These are phyloP conservation scores for Diabrotica virgifera DNA, from an alignment of 1,140 invertebrate genomes.

Conservation along the genomic window DNA sequence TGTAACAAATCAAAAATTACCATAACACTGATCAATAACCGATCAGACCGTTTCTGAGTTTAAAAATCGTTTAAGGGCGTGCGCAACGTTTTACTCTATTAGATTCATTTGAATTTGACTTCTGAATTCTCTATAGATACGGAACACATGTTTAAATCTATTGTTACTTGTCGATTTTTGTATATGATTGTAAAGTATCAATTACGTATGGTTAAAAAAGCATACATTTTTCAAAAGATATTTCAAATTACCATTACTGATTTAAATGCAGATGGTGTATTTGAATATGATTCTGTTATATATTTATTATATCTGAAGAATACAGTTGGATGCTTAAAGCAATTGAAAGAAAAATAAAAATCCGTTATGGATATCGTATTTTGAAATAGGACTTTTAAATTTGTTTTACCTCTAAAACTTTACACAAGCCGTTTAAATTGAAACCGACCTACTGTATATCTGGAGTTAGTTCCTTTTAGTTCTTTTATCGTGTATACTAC, in stretches of 20 bases:
- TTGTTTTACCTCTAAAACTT: not conserved
- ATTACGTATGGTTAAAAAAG: slow-evolving; percentile 10
- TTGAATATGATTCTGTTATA: not conserved
- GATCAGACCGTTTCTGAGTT: slow-evolving; percentile 13
- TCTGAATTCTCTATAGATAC: slow-evolving; percentile 8
- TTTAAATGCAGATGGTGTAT: not conserved
- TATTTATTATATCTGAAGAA: not conserved
- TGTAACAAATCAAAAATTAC: slow-evolving; percentile 25
- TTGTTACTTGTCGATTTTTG: slow-evolving; percentile 6
- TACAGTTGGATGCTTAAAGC: not conserved
- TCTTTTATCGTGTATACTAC: no score
- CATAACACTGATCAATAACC: slow-evolving; percentile 24
- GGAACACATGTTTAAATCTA: slow-evolving; percentile 19
- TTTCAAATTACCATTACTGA: not conserved
- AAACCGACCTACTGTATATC: no score
- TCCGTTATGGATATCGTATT: not conserved
- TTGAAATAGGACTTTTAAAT: not conserved
- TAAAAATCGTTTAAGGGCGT: slow-evolving; percentile 18
- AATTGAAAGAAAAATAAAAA: not conserved
- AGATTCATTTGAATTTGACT: slow-evolving; percentile 20
- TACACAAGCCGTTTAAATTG: no score
- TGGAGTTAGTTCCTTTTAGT: no score
- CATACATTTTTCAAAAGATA: slow-evolving; percentile 9
- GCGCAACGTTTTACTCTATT: slow-evolving; percentile 9
- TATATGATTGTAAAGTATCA: slow-evolving; percentile 14